Evolutionary conservation across 2,888 invertebrate genomes (phyloP), one percentile per base, ranked within the genome.

Genomic region (Drosophila demipolita): DNA sequence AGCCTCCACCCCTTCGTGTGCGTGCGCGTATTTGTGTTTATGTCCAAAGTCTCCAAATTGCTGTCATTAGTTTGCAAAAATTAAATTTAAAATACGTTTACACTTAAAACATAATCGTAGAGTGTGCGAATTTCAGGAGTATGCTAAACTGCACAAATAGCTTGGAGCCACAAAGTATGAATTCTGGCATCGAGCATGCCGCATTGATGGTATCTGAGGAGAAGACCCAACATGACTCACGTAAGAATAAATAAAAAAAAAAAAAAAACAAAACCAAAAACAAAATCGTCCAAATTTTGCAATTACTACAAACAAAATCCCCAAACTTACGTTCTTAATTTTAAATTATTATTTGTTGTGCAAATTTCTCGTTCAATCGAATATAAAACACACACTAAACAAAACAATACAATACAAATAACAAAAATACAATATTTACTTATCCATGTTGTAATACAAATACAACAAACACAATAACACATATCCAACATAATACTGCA

Each of bases 111-210:
- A 93, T 93, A 93, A 93, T 93, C 93, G 93, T 93, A 93, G 93
- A 93, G 93, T 94, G 93, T 94, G 92, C 93, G 93, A 93, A 95
- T 96, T 96, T 93, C 95, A 96, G 96, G 96, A 97, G 97, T 96
- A 97, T 97, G 97, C 96, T 97, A 96, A 97, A 97, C 96, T 97
- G 97, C 95, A 97, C 97, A 94, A 97, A 97, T 95, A 96, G 97
- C 93, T 95, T 97, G 95, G 97, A 97, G 94, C 97, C 97, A 93
- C 97, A 97, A 94, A 93, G 93, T 92, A 95, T 97, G 94, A 97
- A 97, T 92, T 96, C 96, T 91, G 94, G 94, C 91, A 95, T 95
- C 93, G 96, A 96, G 94, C 96, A 96, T 93, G 95, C 96, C 93
- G 96, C 96, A 93, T 94, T 96, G 94, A 96, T 96, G 94, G 95